A percentile compares a stretch with the other conserved stretches of the same genome.
Conservation (phyloP, 2,888 invertebrate genomes). For the Geophilus truncorum region DNA sequence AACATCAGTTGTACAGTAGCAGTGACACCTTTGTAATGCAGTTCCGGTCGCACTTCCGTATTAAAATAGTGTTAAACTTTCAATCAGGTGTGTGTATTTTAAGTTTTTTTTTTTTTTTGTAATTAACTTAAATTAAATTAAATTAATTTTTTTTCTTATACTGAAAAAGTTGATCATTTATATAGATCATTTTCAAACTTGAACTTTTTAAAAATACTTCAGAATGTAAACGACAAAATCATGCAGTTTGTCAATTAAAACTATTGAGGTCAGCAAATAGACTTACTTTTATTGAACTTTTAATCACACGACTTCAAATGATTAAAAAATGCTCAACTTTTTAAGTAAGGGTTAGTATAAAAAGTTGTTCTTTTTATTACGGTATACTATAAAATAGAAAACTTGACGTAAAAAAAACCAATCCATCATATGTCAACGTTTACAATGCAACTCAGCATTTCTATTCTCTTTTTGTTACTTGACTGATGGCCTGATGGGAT, state of each 20-base stretch:
- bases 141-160: background rate
- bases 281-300: no score
- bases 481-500: constrained; percentile 1
- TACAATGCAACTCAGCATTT: background rate
- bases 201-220: no score
- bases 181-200: no score
- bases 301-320: no score
- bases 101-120: background rate
- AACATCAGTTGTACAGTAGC: constrained; percentile 2
- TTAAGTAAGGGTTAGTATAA: no score
- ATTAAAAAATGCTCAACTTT: no score
- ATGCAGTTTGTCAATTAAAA: no score
- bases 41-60: background rate
- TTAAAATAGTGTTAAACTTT: background rate
- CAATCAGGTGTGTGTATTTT: no score
- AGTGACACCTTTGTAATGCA: background rate
- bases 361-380: background rate
- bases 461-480: background rate
- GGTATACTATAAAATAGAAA: background rate
- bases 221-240: no score
- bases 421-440: background rate
- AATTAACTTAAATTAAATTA: background rate
- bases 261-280: no score
- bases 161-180: no score
- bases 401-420: background rate